Evolutionary conservation across 2,113 vertebrate species (phyloP).

Genomic region (Panthera uncia): DNA sequence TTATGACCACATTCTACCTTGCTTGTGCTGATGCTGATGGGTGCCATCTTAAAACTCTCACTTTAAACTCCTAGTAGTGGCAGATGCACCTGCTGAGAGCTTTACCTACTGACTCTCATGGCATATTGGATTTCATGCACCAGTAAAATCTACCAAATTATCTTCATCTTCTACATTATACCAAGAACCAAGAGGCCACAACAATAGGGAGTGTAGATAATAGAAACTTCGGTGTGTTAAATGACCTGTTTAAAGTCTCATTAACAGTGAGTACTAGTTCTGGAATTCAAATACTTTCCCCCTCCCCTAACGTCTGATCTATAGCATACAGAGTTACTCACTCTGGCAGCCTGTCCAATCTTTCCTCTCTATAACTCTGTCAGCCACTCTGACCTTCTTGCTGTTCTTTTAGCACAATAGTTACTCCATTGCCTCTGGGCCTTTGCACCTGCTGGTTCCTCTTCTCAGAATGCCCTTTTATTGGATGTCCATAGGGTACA

Average conservation of each 20-base stretch:
- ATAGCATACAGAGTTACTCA: neutral
- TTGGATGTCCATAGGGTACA: rapidly evolving
- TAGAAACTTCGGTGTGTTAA: neutral
- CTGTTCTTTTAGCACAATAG: neutral
- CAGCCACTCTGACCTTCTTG: neutral
- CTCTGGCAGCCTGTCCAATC: neutral
- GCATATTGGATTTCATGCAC: neutral
- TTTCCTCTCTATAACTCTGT: neutral
- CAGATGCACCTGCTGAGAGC: neutral
- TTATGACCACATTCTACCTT: neutral
- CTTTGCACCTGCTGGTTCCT: neutral
- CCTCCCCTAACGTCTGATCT: neutral
- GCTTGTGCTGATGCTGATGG: neutral
- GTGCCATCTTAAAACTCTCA: neutral
- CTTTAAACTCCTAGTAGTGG: neutral
- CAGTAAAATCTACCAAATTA: neutral
- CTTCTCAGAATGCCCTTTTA: neutral
- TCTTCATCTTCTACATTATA: neutral
- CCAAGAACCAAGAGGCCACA: neutral
- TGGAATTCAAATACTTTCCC: neutral
- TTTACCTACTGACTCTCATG: rapidly evolving
- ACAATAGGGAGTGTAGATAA: neutral
- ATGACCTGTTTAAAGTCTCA: neutral
- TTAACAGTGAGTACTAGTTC: neutral
- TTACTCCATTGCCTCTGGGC: neutral